phyloP scores from a whole-genome alignment of 2,888 invertebrate species.

The Xestoiulus laeticollis region DNA sequence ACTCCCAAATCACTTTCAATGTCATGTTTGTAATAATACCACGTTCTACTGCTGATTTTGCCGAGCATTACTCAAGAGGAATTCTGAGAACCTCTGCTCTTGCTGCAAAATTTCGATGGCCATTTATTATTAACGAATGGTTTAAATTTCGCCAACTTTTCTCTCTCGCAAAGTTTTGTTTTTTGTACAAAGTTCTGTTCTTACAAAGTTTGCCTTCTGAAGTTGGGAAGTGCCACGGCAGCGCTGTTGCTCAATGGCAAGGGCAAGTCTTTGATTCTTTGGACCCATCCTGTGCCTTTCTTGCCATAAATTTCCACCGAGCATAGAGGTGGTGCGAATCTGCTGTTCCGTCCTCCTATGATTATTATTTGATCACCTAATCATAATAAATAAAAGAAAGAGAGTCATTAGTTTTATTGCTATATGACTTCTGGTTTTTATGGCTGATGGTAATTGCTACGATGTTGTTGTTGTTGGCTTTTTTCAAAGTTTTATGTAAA shows the following conservation, averaged over 20 bases:
- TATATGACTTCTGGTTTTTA: background rate
- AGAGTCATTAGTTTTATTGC: background rate
- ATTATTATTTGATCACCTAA: slow-evolving; percentile 20
- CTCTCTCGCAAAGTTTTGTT: too few relatives aligned
- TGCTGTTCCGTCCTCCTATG: background rate
- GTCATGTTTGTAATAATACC: background rate
- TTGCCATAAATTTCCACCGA: background rate
- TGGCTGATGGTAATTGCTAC: too few relatives aligned
- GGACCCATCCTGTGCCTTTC: background rate
- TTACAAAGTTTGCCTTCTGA: background rate
- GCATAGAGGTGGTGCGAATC: slow-evolving; percentile 18
- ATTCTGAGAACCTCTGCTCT: background rate
- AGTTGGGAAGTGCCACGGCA: background rate
- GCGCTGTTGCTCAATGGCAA: slow-evolving; percentile 29
- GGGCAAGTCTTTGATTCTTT: background rate
- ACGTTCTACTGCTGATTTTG: background rate
- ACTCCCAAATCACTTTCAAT: background rate
- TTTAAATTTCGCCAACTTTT: background rate
- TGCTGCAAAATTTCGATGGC: slow-evolving; percentile 1
- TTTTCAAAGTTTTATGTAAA: too few relatives aligned
- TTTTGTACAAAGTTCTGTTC: too few relatives aligned
- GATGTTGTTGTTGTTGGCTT: too few relatives aligned
- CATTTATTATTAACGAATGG: background rate
- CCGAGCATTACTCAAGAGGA: background rate
- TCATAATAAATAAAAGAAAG: background rate